Evolutionary conservation across 2,888 invertebrate species (phyloP).

Genomic region (Lycophotia porphyrea): DNA sequence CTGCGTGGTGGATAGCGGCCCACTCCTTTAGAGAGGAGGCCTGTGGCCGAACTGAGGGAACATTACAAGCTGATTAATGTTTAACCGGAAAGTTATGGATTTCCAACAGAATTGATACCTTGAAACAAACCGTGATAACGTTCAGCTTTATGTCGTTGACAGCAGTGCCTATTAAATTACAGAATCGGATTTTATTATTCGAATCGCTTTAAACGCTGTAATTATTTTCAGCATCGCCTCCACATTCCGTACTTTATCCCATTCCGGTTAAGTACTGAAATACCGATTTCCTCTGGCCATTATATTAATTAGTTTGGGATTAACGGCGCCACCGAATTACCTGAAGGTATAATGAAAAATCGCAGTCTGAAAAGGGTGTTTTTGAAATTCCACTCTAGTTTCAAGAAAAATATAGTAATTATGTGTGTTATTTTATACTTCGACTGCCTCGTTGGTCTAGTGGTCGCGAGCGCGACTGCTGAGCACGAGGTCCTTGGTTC

Average conservation of each 20-base stretch:
- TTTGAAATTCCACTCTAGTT: not conserved
- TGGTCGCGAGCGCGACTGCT: too few relatives aligned
- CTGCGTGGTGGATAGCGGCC: not conserved
- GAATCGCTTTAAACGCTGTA: constrained; percentile 39
- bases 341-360: constrained; percentile 70
- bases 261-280: constrained; percentile 66
- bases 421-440: too few relatives aligned
- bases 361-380: not conserved
- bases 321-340: constrained; percentile 71
- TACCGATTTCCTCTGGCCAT: constrained; percentile 71
- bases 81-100: not conserved
- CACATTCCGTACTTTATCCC: constrained; percentile 63
- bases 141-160: not conserved
- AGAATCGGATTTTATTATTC: constrained; percentile 30
- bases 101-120: not conserved
- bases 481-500: too few relatives aligned
- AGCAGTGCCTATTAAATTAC: not conserved
- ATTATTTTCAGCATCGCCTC: constrained; percentile 52
- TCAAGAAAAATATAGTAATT: not conserved
- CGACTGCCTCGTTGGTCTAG: too few relatives aligned
- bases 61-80: not conserved
- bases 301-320: constrained; percentile 75
- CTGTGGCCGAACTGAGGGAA: not conserved
- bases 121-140: not conserved
- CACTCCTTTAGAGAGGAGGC: not conserved